A percentile compares a stretch with the other conserved stretches of the same genome.
Evolutionary conservation across 2,888 invertebrate genomes (phyloP).

Genomic region (Agapetus fuscipes): DNA sequence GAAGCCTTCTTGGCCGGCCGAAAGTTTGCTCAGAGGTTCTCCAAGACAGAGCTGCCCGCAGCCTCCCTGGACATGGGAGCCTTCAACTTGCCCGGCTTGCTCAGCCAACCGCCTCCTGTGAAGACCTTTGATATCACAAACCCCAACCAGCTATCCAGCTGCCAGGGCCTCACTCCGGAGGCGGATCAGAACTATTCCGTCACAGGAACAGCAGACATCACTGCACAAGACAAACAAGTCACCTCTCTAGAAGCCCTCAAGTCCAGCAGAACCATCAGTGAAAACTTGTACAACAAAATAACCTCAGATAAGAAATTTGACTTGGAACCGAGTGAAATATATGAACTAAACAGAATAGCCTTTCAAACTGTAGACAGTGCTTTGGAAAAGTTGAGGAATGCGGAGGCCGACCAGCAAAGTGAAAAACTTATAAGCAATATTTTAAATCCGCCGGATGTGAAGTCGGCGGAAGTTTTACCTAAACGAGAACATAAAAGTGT

Average conservation of each 20-base stretch:
- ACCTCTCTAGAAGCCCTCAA: conserved; percentile 24
- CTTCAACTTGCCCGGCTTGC: conserved; percentile 14
- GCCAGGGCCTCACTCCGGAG: conserved; percentile 17
- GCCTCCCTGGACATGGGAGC: conserved; percentile 14
- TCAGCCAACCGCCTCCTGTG: conserved; percentile 4
- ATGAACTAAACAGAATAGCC: conserved; percentile 36
- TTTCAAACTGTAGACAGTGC: conserved; percentile 13
- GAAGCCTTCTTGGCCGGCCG: conserved; percentile 63
- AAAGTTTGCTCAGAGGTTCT: conserved; percentile 59
- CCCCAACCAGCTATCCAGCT: conserved; percentile 17
- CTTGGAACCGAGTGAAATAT: conserved; percentile 40
- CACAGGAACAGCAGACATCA: neutral
- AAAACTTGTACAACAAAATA: conserved; percentile 35
- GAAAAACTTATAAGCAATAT: no score
- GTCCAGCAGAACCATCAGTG: conserved; percentile 36
- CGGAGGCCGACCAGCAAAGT: neutral
- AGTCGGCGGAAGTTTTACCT: no score
- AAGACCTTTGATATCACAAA: conserved; percentile 20
- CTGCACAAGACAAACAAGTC: neutral
- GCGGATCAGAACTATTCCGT: conserved; percentile 14
- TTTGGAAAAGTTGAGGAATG: neutral
- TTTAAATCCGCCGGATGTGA: no score
- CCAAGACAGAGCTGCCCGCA: conserved; percentile 22
- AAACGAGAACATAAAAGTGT: no score
- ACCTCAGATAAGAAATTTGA: conserved; percentile 37